Evolutionary conservation across 2,797 vertebrate genomes (phyloP).

Genomic region (Dendrocincla fuliginosa): DNA sequence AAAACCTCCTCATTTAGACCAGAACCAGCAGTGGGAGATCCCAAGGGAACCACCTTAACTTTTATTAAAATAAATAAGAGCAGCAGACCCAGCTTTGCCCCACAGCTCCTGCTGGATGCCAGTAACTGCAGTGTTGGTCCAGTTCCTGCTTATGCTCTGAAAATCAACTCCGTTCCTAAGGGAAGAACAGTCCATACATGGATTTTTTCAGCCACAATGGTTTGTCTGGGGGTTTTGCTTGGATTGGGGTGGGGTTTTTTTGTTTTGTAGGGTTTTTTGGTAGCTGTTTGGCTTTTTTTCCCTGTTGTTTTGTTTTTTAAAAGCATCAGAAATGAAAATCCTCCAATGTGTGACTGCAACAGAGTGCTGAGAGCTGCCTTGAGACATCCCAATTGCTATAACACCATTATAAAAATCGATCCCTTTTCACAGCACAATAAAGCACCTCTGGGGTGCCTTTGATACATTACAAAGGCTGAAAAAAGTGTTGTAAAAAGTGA

Average conservation of each 20-base stretch:
- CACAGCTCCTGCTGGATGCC: background rate
- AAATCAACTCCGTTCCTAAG: background rate
- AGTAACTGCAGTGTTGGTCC: background rate
- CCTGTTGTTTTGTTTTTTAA: background rate
- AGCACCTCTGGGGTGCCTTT: background rate
- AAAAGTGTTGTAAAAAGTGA: background rate
- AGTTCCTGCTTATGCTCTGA: background rate
- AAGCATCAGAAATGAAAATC: background rate
- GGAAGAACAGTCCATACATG: background rate
- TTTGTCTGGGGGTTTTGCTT: background rate
- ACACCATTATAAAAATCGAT: constrained; percentile 40
- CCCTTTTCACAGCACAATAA: constrained; percentile 28
- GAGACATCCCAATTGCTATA: constrained; percentile 18
- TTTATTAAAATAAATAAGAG: background rate
- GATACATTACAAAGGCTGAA: background rate
- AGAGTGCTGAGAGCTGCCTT: constrained; percentile 24
- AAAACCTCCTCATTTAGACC: background rate
- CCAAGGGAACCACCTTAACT: background rate
- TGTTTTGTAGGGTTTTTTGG: background rate
- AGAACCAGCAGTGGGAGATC: background rate
- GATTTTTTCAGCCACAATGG: background rate
- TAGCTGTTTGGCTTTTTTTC: background rate
- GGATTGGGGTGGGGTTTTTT: background rate
- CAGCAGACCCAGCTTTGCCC: background rate
- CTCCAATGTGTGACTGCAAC: background rate